phyloP scores from a whole-genome alignment of 2,888 invertebrate species.

The Amitus sp. region DNA sequence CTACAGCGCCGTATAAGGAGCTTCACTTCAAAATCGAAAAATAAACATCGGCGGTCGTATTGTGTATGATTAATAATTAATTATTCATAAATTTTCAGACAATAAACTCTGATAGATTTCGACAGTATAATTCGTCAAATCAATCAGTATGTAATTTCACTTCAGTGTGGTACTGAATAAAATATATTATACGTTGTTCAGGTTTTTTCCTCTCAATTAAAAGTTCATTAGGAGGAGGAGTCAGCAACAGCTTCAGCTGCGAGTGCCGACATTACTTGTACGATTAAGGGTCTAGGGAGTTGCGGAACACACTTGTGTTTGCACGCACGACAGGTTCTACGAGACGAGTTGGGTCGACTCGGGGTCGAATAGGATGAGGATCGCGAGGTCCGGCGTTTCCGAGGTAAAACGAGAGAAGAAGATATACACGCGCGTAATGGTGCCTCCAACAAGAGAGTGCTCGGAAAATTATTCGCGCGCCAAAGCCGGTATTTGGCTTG shows the following conservation, averaged over 20 bases:
- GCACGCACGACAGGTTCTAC: constrained; percentile 2
- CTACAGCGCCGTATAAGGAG: too few species aligned
- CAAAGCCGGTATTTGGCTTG: neutral
- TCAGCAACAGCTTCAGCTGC: neutral
- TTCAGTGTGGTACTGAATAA: too few species aligned
- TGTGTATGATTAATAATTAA: too few species aligned
- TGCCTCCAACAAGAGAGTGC: neutral
- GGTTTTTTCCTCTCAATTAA: neutral
- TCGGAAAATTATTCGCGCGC: constrained; percentile 4
- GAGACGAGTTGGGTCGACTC: constrained; percentile 7
- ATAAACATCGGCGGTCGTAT: too few species aligned
- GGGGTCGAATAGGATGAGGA: constrained; percentile 5
- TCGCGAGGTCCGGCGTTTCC: neutral
- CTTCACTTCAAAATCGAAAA: too few species aligned
- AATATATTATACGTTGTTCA: too few species aligned
- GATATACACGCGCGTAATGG: constrained; percentile 1
- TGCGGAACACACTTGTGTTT: neutral
- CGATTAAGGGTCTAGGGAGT: neutral
- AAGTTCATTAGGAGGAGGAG: neutral
- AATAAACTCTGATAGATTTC: too few species aligned
- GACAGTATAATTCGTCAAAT: too few species aligned
- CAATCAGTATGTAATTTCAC: too few species aligned
- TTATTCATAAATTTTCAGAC: too few species aligned
- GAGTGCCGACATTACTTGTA: neutral
- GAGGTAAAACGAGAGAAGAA: neutral